Evolutionary conservation across 2,888 invertebrate genomes (phyloP), one percentile per base, ranked within the genome.

Genomic region (Hetaerina titia): DNA sequence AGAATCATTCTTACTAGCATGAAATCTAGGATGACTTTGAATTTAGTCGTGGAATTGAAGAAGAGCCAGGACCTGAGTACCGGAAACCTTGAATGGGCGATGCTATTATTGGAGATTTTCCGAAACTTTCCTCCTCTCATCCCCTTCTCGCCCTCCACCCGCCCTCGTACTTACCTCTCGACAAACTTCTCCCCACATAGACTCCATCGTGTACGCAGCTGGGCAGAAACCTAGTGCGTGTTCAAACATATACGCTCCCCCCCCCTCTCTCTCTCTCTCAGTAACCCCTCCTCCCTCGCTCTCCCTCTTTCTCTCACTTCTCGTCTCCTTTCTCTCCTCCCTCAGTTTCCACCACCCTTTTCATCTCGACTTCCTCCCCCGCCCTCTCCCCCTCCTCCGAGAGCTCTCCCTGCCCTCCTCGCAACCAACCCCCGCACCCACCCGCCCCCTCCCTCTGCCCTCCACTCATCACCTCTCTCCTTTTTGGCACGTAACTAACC

Each of bases 61-160:
- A 31, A 31, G 81, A 81, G 15, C 25, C 81, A 81, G 15, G 81
- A 31, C 9, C n/a, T 81, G 25, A 11, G 31, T 13, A 25, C 81
- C 81, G 81, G 81, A 81, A 81, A 81, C 81, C 13, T 81, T 81
- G 81, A 81, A 81, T 81, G 81, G 31, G 81, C 81, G 81, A 81
- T 81, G 31, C 81, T 81, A 81, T 81, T 81, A 81, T 81, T 81
- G 81, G 81, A 81, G 31, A 31, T 31, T 81, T 81, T 81, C 81
- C 31, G 81, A 31, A 81, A 25, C 81, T 22, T 81, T 31, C 81
- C 81, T 81, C 81, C 81, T 31, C 81, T 31, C n/a, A 5, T 31
- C 81, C 81, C 31, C n/a, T 31, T 31, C 15, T 11, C 15, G 25
- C 31, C 9, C 15, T 6, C 81, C 31, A 31, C 11, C 7, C 31